Evolutionary conservation across 2,797 vertebrate species (phyloP).

Genomic region (Meriones psammophilus): DNA sequence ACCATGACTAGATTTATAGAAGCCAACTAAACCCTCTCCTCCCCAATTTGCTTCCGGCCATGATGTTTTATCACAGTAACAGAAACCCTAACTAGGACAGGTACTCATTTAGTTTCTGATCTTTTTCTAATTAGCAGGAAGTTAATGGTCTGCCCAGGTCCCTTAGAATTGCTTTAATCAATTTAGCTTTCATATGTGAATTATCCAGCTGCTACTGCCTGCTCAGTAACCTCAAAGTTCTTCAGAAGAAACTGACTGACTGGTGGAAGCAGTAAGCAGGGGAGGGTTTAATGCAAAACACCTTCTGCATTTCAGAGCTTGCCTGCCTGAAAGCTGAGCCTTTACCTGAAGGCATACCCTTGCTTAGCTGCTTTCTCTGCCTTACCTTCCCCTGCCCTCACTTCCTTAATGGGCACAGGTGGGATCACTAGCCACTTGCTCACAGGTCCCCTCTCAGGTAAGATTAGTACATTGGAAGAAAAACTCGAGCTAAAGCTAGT

Average conservation of each 20-base stretch:
- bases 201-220: neutral
- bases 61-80: neutral
- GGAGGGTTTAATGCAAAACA: neutral
- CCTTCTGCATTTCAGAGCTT: neutral
- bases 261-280: neutral
- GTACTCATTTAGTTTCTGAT: constrained; percentile 9
- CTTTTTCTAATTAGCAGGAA: constrained; percentile 48
- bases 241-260: neutral
- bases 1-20: neutral
- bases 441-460: neutral
- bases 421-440: neutral
- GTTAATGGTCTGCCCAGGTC: constrained; percentile 4
- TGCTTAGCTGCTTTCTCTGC: neutral
- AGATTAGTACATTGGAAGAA: neutral
- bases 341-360: neutral
- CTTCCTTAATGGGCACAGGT: neutral
- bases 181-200: neutral
- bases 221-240: neutral
- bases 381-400: neutral
- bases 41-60: neutral
- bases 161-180: neutral
- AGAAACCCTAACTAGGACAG: neutral
- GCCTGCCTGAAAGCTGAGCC: neutral
- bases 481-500: neutral
- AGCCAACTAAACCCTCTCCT: neutral